A percentile compares a stretch with the other conserved stretches of the same genome.
phyloP scores from a whole-genome alignment of 2,888 invertebrate species.

The Kuschelorhynchus macadamiae region DNA sequence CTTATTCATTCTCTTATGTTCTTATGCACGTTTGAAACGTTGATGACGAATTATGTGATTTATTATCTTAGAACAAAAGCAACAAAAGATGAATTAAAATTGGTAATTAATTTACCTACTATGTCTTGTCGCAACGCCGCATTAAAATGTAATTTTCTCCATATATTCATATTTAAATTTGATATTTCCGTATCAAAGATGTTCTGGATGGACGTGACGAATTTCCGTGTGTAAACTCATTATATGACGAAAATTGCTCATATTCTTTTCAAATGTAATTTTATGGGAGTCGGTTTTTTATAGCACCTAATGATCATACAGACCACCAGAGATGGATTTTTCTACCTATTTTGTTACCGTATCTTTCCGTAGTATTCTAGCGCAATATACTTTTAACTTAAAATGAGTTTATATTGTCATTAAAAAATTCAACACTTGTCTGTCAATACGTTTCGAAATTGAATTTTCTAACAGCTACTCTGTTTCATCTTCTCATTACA shows the following conservation, averaged over 20 bases:
- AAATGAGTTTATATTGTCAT: too few species aligned
- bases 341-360: too few species aligned
- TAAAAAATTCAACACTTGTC: too few species aligned
- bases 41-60: constrained; percentile 43
- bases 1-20: constrained; percentile 30
- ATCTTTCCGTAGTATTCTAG: too few species aligned
- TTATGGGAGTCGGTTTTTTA: constrained; percentile 2
- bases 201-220: constrained; percentile 26
- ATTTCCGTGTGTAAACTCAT: constrained; percentile 29
- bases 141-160: constrained; percentile 34
- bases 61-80: constrained; percentile 39
- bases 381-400: too few species aligned
- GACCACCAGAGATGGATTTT: neutral
- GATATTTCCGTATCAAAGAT: constrained; percentile 32
- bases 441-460: too few species aligned
- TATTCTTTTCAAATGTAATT: constrained; percentile 16
- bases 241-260: constrained; percentile 27
- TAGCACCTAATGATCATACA: neutral
- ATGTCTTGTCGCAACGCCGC: constrained; percentile 25
- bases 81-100: constrained; percentile 41
- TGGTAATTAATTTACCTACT: constrained; percentile 40
- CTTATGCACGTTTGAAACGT: constrained; percentile 37
- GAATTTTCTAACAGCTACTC: too few species aligned
- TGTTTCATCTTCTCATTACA: too few species aligned
- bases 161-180: constrained; percentile 22